phyloP scores from a whole-genome alignment of 2,888 invertebrate species.

The Caenorhabditis sp. region DNA sequence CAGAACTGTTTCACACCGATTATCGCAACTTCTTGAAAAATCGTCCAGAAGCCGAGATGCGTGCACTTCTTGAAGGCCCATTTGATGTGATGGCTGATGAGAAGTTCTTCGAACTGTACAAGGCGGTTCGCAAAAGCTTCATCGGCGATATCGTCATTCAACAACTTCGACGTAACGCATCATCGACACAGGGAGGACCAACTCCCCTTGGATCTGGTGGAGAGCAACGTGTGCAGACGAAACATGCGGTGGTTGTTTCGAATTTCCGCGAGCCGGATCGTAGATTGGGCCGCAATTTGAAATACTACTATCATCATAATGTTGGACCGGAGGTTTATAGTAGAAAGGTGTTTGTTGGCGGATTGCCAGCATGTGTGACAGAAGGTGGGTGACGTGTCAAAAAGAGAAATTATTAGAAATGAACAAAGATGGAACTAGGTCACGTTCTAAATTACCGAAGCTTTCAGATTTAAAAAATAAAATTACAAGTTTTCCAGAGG shows the following conservation, averaged over 20 bases:
- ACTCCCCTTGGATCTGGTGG: no score
- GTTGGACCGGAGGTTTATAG: constrained; percentile 72
- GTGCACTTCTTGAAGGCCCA: constrained; percentile 6
- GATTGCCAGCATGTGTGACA: constrained; percentile 95
- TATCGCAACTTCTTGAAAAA: constrained; percentile 24
- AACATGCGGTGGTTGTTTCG: constrained; percentile 26
- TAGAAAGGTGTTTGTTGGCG: constrained; percentile 96
- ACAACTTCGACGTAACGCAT: neutral
- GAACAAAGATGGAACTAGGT: no score
- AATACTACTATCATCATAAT: constrained; percentile 51
- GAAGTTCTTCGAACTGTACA: constrained; percentile 31
- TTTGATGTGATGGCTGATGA: constrained; percentile 10
- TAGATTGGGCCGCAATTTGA: constrained; percentile 31
- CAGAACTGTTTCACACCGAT: constrained; percentile 18
- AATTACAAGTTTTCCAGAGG: no score
- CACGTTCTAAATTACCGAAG: no score
- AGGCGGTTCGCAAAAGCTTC: constrained; percentile 9
- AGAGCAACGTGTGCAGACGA: constrained; percentile 7
- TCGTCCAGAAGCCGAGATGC: constrained; percentile 21
- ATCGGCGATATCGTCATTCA: neutral
- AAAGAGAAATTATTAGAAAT: no score
- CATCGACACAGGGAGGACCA: neutral
- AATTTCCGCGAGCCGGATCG: constrained; percentile 41
- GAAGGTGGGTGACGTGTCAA: constrained; percentile 78
- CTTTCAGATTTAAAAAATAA: no score